Conservation (phyloP, 1,140 invertebrate genomes). For the Brachionus rubens region DNA sequence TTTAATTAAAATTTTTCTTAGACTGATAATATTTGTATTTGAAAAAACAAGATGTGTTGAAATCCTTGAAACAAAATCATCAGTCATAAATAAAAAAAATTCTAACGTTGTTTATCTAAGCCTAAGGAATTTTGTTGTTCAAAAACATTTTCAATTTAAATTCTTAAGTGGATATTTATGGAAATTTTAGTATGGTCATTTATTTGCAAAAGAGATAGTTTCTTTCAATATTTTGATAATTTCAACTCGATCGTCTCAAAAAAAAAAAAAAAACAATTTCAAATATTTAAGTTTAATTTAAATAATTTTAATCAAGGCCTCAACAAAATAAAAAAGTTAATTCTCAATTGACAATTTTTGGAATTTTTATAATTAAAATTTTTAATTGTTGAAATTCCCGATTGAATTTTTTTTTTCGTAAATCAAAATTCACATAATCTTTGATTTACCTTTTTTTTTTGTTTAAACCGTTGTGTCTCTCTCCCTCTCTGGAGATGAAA, state of each 20-base stretch:
- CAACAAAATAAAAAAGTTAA: constrained; percentile 2
- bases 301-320: not conserved
- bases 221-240: not conserved
- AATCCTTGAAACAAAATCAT: too few relatives aligned
- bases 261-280: not conserved
- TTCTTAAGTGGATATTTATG: constrained; percentile 40
- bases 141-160: constrained; percentile 22
- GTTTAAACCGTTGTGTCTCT: too few relatives aligned
- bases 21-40: too few relatives aligned
- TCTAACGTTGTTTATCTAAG: constrained; percentile 10
- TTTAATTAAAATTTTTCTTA: too few relatives aligned
- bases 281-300: constrained; percentile 32
- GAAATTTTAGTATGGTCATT: too few relatives aligned
- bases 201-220: constrained; percentile 1
- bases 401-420: constrained; percentile 3
- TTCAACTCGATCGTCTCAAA: too few relatives aligned
- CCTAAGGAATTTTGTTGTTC: not conserved
- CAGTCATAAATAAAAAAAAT: constrained; percentile 13
- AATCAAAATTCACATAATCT: too few relatives aligned
- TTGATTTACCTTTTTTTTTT: too few relatives aligned
- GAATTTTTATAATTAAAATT: not conserved
- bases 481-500: too few relatives aligned
- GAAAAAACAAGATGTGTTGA: too few relatives aligned
- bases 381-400: not conserved
- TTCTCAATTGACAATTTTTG: not conserved